Conservation (phyloP, 2,888 invertebrate species). For the Plagodis pulveraria region DNA sequence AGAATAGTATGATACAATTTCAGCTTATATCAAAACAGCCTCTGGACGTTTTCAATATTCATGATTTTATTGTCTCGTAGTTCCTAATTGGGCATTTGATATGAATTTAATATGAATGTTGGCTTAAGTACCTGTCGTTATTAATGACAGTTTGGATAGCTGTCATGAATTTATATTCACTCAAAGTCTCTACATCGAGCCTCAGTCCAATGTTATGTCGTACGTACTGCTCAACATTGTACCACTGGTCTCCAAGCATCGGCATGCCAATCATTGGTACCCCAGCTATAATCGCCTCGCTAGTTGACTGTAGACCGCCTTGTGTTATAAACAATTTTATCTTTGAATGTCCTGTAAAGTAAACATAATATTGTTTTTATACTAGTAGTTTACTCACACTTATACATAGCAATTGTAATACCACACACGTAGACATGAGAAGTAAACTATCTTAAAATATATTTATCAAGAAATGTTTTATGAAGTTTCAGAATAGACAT, state of each 20-base stretch:
- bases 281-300: slow-evolving; percentile 65
- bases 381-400: too few species aligned
- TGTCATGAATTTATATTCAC: slow-evolving; percentile 41
- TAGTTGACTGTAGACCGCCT: slow-evolving; percentile 72
- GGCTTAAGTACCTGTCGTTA: slow-evolving; percentile 34
- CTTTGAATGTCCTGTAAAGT: slow-evolving; percentile 61
- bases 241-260: slow-evolving; percentile 67
- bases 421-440: too few species aligned
- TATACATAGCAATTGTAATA: background rate
- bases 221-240: slow-evolving; percentile 55
- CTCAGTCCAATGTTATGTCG: slow-evolving; percentile 53
- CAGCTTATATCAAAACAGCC: too few species aligned
- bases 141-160: slow-evolving; percentile 40
- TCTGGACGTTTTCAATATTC: too few species aligned
- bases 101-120: background rate
- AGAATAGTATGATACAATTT: too few species aligned
- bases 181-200: slow-evolving; percentile 52
- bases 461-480: background rate
- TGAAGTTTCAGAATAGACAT: background rate
- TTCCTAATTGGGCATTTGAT: too few species aligned
- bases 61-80: too few species aligned
- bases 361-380: too few species aligned
- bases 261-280: slow-evolving; percentile 69
- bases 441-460: too few species aligned
- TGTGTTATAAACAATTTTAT: slow-evolving; percentile 74